Evolutionary conservation across 1,140 invertebrate genomes (phyloP).

Genomic region (Trachymyrmex septentrionalis): DNA sequence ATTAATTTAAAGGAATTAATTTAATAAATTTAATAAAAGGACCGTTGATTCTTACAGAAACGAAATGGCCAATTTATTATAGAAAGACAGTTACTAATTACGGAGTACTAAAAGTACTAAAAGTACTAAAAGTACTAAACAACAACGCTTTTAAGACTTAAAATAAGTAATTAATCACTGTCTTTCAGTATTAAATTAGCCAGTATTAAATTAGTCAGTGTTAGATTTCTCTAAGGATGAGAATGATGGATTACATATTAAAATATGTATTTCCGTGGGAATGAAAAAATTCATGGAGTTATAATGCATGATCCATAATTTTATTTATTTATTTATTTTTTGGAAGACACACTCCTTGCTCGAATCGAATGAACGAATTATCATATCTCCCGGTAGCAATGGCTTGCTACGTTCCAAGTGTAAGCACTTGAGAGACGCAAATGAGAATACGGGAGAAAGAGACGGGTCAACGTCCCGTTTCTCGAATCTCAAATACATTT

Average conservation of each 20-base stretch:
- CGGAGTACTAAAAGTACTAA: too few relatives aligned
- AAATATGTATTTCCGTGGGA: neutral
- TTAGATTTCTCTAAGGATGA: too few relatives aligned
- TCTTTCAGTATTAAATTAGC: too few relatives aligned
- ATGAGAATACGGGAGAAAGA: conserved; percentile 42
- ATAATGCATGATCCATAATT: neutral
- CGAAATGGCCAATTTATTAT: too few relatives aligned
- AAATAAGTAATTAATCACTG: too few relatives aligned
- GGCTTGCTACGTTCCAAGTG: conserved; percentile 8
- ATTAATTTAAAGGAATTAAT: neutral
- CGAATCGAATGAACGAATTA: conserved; percentile 8
- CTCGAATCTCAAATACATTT: conserved; percentile 70
- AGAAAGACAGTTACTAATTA: too few relatives aligned
- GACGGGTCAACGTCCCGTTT: conserved; percentile 68
- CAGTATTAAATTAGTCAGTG: too few relatives aligned
- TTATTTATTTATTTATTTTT: neutral
- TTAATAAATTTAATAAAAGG: neutral
- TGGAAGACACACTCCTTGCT: neutral
- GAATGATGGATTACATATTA: neutral
- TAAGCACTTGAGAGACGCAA: conserved; percentile 26
- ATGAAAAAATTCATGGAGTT: neutral
- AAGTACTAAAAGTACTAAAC: too few relatives aligned
- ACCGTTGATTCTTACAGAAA: neutral
- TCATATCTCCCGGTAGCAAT: neutral
- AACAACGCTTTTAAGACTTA: too few relatives aligned